Evolutionary conservation across 2,888 invertebrate genomes (phyloP).

Genomic region (Mantis religiosa): DNA sequence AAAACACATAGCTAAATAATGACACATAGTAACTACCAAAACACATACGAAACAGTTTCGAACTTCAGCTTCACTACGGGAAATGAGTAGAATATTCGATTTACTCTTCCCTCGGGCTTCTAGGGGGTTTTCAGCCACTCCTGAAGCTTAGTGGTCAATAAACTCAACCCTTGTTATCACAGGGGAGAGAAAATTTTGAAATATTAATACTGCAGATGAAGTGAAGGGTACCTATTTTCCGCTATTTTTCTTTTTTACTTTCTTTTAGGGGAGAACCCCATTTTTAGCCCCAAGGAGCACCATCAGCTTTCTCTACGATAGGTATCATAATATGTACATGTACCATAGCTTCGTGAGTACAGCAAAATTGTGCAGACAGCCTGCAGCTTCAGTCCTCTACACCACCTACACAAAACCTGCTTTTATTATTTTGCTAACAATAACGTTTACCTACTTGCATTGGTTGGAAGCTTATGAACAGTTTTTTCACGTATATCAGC

Average conservation of each 20-base stretch:
- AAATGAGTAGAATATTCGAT: not conserved
- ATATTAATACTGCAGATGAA: not conserved
- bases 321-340: not conserved
- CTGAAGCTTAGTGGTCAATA: not conserved
- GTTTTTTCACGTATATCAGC: no score
- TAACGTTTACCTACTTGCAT: no score
- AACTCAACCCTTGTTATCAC: not conserved
- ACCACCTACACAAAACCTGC: no score
- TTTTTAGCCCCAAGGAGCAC: not conserved
- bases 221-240: not conserved
- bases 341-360: no score
- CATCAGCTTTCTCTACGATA: not conserved
- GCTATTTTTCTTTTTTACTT: not conserved
- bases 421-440: no score
- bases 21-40: no score
- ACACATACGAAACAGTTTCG: no score
- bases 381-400: no score
- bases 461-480: no score
- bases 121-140: not conserved
- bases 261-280: not conserved
- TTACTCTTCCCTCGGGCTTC: not conserved
- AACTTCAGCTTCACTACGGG: not conserved
- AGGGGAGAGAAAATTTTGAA: not conserved
- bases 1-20: no score
- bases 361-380: no score